Conservation (phyloP, 2,113 vertebrate genomes). For the Elephantulus edwardii region DNA sequence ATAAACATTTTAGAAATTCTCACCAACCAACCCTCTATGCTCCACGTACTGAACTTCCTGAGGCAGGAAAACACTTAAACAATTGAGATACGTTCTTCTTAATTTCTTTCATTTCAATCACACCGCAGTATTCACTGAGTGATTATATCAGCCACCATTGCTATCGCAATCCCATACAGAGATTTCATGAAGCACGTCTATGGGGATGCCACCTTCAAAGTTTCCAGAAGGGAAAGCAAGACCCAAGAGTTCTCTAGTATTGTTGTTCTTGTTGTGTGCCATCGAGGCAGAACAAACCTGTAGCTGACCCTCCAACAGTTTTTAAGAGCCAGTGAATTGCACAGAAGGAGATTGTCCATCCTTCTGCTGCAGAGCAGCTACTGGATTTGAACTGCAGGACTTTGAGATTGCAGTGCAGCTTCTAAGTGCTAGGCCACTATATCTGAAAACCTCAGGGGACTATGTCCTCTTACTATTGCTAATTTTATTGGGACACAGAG, state of each 20-base stretch:
- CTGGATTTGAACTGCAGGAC: too few relatives aligned
- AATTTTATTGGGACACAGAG: too few relatives aligned
- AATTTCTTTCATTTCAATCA: not conserved
- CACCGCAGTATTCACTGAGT: not conserved
- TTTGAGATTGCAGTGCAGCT: too few relatives aligned
- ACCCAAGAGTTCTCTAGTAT: not conserved
- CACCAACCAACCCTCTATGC: not conserved
- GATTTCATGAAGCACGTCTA: not conserved
- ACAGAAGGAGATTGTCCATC: too few relatives aligned
- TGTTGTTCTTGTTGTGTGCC: too few relatives aligned
- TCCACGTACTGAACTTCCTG: not conserved
- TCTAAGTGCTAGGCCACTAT: too few relatives aligned
- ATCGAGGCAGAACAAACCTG: too few relatives aligned
- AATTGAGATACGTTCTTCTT: not conserved
- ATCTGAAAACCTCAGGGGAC: not conserved
- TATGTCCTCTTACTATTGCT: not conserved
- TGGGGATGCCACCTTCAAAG: not conserved
- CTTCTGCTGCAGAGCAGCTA: too few relatives aligned
- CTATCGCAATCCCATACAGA: not conserved
- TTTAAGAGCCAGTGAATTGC: too few relatives aligned
- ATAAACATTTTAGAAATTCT: conserved; percentile 11
- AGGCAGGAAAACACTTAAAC: not conserved
- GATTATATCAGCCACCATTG: not conserved
- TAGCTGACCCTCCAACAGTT: too few relatives aligned
- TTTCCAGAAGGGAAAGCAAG: not conserved